Percentiles rank a stretch among this genome's conserved stretches.
These are phyloP conservation scores for Phrynosoma platyrhinos DNA, from an alignment of 2,113 vertebrate species.

Conservation along the genomic window DNA sequence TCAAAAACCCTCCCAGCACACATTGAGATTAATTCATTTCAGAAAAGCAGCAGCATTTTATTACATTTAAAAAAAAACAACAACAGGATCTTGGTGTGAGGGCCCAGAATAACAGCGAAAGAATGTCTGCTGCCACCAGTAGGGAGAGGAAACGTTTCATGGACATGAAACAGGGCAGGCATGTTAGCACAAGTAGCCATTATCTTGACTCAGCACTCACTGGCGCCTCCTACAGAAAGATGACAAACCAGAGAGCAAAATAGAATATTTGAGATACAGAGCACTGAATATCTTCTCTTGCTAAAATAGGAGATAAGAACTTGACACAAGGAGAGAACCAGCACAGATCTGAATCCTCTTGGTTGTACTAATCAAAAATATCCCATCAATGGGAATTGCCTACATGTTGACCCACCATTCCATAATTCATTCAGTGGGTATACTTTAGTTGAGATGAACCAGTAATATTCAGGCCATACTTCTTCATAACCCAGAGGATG, in stretches of 20 bases:
- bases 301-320: not conserved
- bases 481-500: not conserved
- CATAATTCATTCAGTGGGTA: too few species aligned
- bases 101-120: not conserved
- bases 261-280: not conserved
- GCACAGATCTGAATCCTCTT: not conserved
- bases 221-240: not conserved
- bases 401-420: too few species aligned
- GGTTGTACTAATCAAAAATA: too few species aligned
- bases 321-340: not conserved
- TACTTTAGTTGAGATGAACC: too few species aligned
- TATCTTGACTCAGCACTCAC: conserved; percentile 16
- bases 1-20: not conserved
- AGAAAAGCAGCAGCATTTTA: conserved; percentile 8
- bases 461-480: too few species aligned
- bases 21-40: not conserved
- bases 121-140: too few species aligned
- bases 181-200: not conserved
- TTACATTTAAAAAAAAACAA: not conserved
- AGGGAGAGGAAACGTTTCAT: not conserved
- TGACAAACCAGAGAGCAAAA: not conserved
- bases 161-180: not conserved
- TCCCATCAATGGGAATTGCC: too few species aligned
- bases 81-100: not conserved
- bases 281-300: not conserved